A percentile compares a stretch with the other conserved stretches of the same genome.
Evolutionary conservation across 2,113 vertebrate species (phyloP).

Genomic region (Gnathonemus longibarbis): DNA sequence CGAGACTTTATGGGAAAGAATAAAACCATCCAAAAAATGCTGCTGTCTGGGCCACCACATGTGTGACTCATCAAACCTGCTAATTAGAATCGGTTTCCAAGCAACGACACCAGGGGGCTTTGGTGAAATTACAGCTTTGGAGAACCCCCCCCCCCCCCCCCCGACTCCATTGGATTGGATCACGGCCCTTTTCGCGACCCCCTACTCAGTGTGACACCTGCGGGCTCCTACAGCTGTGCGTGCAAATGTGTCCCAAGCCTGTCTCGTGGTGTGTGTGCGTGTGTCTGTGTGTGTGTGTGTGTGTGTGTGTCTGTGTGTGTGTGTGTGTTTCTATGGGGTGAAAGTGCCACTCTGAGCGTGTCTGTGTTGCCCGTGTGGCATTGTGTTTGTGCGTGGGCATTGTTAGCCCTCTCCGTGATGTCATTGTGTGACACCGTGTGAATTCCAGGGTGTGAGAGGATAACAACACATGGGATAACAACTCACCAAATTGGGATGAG

Average conservation of each 20-base stretch:
- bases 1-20: neutral
- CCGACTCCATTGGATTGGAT: constrained; percentile 18
- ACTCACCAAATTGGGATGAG: neutral
- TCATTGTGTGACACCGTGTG: neutral
- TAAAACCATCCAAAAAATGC: neutral
- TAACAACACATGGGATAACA: neutral
- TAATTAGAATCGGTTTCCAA: constrained; percentile 44
- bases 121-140: constrained; percentile 33
- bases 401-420: neutral
- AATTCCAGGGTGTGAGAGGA: neutral
- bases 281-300: neutral
- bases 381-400: neutral
- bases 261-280: neutral
- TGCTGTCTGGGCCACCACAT: neutral
- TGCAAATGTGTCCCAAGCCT: neutral
- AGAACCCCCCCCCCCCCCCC: constrained; percentile 16
- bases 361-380: neutral
- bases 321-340: neutral
- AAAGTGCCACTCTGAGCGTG: too few species aligned
- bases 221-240: constrained; percentile 30
- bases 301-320: neutral
- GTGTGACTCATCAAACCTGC: constrained; percentile 35
- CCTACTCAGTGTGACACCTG: constrained; percentile 33
- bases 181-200: constrained; percentile 21
- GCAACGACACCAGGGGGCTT: constrained; percentile 35